Base-by-base conservation (phyloP, 2,888 invertebrate species). In the Standfussiana lucernea region DNA sequence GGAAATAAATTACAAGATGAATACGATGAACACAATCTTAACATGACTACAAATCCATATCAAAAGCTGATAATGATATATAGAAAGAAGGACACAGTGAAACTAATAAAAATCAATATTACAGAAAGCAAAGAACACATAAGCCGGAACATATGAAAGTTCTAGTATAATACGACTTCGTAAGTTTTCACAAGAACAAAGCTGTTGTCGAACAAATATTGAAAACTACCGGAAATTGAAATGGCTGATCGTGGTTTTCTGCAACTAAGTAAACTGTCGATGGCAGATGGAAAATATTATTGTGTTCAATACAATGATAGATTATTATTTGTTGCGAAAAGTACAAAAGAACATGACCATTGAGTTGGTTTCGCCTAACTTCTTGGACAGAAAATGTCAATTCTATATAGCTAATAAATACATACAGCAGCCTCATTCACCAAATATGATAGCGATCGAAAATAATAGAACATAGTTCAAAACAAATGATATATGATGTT, bases 181-280 rank as follows among this genome's bases (percentile, higher is more conserved):
- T 32, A 71, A 79, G 68, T 72, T 79, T 59, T 50, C 53, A 24
- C 64, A 35, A 78, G 69, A 82, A 82, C 61, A 75, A 79, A 75
- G 65, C 73, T 72, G 53, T 75, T 59, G n/a, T 68, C 37, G 56
- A 74, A 72, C 75, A 79, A 79, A 86, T 79, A 77, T 82, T 84
- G 77, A 67, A 77, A 73, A 73, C 68, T 53, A 50, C 10, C 35
- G 50, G 74, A 74, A 83, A 85, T 85, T 72, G 78, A 72, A 80
- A 79, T 77, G 42, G 72, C 32, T 71, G 68, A 72, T 74, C 24
- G 62, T 35, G 59, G 66, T 65, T 79, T 75, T 45, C 50, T 61
- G 61, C 47, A 70, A 56, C 66, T 67, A 59, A 59, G 47, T 65
- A 37, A 73, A 32, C 72, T 73, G 71, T 53, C 28, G 1, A 28